These are phyloP conservation scores for Mus pahari DNA, from an alignment of 2,113 vertebrate species.

Conservation along the genomic window DNA sequence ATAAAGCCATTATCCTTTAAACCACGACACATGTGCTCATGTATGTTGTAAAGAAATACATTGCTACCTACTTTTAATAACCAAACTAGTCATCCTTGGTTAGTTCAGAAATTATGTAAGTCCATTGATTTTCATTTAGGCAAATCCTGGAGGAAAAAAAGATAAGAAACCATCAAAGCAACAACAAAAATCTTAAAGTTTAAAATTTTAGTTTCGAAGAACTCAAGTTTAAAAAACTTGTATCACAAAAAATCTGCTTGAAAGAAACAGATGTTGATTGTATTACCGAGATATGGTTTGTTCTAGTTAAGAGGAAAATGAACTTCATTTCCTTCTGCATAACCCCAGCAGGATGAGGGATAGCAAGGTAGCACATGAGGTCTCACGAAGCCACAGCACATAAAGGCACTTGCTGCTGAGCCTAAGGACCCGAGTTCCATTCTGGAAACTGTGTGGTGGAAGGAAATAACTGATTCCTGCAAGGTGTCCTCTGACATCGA, in stretches of 20 bases:
- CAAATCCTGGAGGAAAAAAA: neutral
- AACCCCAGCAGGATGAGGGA: neutral
- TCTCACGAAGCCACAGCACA: neutral
- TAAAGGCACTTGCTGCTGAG: neutral
- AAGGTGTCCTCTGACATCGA: neutral
- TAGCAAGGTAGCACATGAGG: neutral
- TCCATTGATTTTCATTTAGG: neutral
- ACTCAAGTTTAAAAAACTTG: neutral
- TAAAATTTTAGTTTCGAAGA: neutral
- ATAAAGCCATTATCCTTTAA: neutral
- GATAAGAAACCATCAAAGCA: rapidly evolving
- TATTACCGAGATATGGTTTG: neutral
- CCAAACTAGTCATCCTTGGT: neutral
- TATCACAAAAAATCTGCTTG: neutral
- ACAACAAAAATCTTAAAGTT: neutral
- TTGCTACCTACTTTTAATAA: neutral
- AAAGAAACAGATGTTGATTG: neutral
- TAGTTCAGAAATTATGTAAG: neutral
- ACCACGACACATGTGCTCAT: neutral
- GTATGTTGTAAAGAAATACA: neutral
- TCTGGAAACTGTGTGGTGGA: neutral
- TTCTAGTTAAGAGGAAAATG: neutral
- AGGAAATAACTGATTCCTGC: neutral
- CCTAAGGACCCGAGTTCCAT: neutral
- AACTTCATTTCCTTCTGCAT: neutral